Percentiles rank a stretch among this genome's conserved stretches.
Evolutionary conservation across 2,888 invertebrate genomes (phyloP).

Genomic region (Lasius fuliginosus): DNA sequence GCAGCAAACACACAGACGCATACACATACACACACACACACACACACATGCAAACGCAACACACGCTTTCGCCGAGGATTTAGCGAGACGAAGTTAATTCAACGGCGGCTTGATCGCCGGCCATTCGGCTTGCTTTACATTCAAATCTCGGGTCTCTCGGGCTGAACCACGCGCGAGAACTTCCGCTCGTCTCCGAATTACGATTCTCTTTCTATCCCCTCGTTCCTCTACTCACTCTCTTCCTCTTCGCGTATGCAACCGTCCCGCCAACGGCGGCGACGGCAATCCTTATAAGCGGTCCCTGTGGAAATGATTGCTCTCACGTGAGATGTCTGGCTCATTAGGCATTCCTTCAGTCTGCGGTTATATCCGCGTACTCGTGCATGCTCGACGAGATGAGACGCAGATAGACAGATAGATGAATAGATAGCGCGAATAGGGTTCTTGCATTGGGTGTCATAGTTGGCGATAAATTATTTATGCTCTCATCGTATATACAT

Average conservation of each 20-base stretch:
- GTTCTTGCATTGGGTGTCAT: neutral
- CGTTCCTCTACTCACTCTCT: neutral
- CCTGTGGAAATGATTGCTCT: conserved; percentile 81
- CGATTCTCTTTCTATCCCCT: conserved; percentile 60
- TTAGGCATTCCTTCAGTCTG: conserved; percentile 83
- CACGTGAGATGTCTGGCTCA: conserved; percentile 83
- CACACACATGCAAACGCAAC: neutral
- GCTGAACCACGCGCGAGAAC: conserved; percentile 48
- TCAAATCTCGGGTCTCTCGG: conserved; percentile 71
- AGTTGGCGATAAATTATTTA: neutral
- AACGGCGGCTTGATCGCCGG: conserved; percentile 67
- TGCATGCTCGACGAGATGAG: conserved; percentile 19
- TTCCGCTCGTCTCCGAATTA: conserved; percentile 68
- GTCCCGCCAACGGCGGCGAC: conserved; percentile 29
- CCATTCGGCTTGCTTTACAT: conserved; percentile 76
- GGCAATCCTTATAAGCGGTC: conserved; percentile 72
- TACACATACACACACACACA: neutral
- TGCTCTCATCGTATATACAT: neutral
- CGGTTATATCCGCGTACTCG: conserved; percentile 69
- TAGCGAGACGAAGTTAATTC: conserved; percentile 72
- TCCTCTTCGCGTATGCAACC: neutral
- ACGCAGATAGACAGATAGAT: conserved; percentile 24
- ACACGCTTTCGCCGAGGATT: conserved; percentile 45
- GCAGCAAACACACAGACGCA: conserved; percentile 61
- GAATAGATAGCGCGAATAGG: conserved; percentile 14